These are phyloP conservation scores for Cantharis nigra DNA, from an alignment of 2,888 invertebrate genomes.

Conservation along the genomic window DNA sequence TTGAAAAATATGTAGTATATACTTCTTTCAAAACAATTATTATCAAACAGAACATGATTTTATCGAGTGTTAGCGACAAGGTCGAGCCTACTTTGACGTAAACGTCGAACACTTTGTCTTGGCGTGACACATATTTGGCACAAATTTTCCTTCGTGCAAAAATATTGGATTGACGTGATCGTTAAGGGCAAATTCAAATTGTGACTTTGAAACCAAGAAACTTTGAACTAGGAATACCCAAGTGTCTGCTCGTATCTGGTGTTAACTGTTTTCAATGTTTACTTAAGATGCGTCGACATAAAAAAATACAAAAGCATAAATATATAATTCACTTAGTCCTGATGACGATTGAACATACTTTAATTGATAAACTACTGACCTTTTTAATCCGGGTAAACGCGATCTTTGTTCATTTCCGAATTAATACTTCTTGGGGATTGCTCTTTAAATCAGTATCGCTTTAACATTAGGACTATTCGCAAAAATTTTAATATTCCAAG, in stretches of 20 bases:
- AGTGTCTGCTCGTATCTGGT: constrained; percentile 8
- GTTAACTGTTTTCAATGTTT: constrained; percentile 8
- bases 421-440: constrained; percentile 37
- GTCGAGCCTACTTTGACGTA: neutral
- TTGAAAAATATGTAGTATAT: neutral
- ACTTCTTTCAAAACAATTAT: neutral
- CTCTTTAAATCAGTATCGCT: constrained; percentile 15
- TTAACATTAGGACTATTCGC: constrained; percentile 9
- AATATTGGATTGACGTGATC: neutral
- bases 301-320: constrained; percentile 12
- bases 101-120: neutral
- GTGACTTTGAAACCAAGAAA: neutral
- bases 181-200: neutral
- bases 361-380: constrained; percentile 43
- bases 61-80: neutral
- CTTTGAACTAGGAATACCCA: neutral
- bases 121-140: neutral
- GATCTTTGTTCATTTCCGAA: constrained; percentile 47
- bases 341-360: constrained; percentile 26
- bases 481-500: constrained; percentile 2
- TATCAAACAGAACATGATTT: neutral
- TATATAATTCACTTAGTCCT: constrained; percentile 11
- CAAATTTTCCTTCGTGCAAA: neutral
- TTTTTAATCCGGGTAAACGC: constrained; percentile 37
- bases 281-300: constrained; percentile 7